These are phyloP conservation scores for Trachurus trachurus DNA, from an alignment of 2,797 vertebrate genomes.

Conservation along the genomic window DNA sequence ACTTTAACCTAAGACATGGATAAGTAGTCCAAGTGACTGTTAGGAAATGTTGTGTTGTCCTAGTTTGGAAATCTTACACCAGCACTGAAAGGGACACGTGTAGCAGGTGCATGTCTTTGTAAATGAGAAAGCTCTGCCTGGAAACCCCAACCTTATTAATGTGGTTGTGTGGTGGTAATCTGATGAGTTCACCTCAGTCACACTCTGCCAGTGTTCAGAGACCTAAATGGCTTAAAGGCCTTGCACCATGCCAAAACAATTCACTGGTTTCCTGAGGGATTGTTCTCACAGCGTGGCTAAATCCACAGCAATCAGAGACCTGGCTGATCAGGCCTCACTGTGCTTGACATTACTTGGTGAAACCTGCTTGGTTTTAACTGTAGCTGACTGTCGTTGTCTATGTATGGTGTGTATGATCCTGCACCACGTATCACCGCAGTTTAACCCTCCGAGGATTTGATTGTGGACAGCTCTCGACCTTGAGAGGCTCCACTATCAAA, in stretches of 20 bases:
- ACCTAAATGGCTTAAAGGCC: slow-evolving; percentile 72
- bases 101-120: slow-evolving; percentile 66
- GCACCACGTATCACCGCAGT: slow-evolving; percentile 22
- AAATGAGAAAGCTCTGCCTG: slow-evolving; percentile 50
- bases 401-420: slow-evolving; percentile 10
- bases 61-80: slow-evolving; percentile 37
- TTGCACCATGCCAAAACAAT: slow-evolving; percentile 65
- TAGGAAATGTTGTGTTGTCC: slow-evolving; percentile 20
- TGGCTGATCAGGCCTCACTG: slow-evolving; percentile 27
- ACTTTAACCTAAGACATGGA: background rate
- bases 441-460: slow-evolving; percentile 31
- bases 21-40: slow-evolving; percentile 16
- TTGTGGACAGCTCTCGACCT: slow-evolving; percentile 30
- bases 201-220: slow-evolving; percentile 55
- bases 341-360: slow-evolving; percentile 26
- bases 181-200: slow-evolving; percentile 72
- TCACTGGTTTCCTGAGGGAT: slow-evolving; percentile 61
- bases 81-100: slow-evolving; percentile 49
- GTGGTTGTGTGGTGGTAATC: slow-evolving; percentile 70
- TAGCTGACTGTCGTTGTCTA: slow-evolving; percentile 7
- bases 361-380: slow-evolving; percentile 24
- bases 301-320: slow-evolving; percentile 48
- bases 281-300: slow-evolving; percentile 60
- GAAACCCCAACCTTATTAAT: slow-evolving; percentile 61
- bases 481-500: slow-evolving; percentile 27